Evolutionary conservation across 2,797 vertebrate genomes (phyloP).

Genomic region (Danio aesculapii): DNA sequence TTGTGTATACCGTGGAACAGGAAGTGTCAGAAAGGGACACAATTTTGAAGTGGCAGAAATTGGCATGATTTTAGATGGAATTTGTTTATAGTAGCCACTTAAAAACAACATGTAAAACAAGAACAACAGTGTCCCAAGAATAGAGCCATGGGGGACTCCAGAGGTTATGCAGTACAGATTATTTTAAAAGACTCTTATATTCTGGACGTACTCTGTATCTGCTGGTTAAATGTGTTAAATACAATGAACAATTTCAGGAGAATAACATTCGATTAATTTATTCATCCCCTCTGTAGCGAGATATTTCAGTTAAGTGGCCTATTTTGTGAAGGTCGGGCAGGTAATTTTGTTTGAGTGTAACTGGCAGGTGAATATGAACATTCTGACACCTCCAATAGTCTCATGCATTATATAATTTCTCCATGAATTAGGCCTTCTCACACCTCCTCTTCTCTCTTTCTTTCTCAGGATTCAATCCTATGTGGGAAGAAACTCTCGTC

Average conservation of each 20-base stretch:
- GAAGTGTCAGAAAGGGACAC: not conserved
- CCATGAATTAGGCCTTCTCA: slow-evolving; percentile 9
- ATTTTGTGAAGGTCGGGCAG: slow-evolving; percentile 20
- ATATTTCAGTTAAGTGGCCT: slow-evolving; percentile 12
- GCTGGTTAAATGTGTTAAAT: not conserved
- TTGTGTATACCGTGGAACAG: not conserved
- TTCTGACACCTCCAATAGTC: not conserved
- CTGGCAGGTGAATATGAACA: not conserved
- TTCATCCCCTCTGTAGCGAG: not conserved
- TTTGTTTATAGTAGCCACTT: not conserved
- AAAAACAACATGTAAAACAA: not conserved
- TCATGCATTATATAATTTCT: not conserved
- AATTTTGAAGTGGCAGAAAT: not conserved
- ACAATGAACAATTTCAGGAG: not conserved
- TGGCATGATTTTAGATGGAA: not conserved
- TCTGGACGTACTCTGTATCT: not conserved
- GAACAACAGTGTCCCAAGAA: not conserved
- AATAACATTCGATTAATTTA: slow-evolving; percentile 17
- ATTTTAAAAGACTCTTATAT: not conserved
- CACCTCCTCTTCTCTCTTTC: not conserved
- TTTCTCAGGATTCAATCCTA: slow-evolving; percentile 90
- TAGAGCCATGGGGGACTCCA: not conserved
- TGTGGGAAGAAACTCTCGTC: slow-evolving; percentile 98
- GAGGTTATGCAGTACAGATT: not conserved
- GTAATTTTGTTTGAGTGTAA: slow-evolving; percentile 17